Base-by-base conservation (phyloP, 2,888 invertebrate genomes). In the Phytoseiulus persimilis region DNA sequence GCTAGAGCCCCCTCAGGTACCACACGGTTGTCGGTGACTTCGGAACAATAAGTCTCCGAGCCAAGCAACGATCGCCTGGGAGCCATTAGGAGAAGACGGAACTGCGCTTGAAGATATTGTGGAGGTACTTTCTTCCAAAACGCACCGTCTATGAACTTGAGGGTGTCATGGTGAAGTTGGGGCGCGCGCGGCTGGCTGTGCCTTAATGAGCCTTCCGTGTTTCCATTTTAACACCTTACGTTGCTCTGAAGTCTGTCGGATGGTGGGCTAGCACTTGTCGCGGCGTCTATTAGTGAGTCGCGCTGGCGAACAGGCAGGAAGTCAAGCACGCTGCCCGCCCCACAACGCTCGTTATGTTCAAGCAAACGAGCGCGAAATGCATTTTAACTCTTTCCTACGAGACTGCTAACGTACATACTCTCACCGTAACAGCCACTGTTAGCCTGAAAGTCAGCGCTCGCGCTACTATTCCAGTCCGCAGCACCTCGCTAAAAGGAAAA, bases 341-440 rank as follows among this genome's bases (percentile, higher is more conserved):
- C 39, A 39, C 39, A 39, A 28, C 65, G 65, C 65, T 65, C 65
- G 65, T 65, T 65, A 65, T 65, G 65, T 65, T 23, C 65, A 65
- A 65, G 65, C 65, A 65, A 65, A 65, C 65, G 65, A 65, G 65
- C 65, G 65, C 65, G 65, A 65, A 65, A 65, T 65, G 65, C 65
- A 65, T 65, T 65, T 65, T 65, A 65, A 65, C 65, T 65, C 65
- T 28, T 65, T 65, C 65, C 65, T 65, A 65, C 65, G 65, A 28
- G 65, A 65, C 65, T 65, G 65, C 18, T 65, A 65, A 65, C 65
- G 18, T 65, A 65, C 65, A 28, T 14, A 65, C 65, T 28, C 65
- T 65, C 65, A 39, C 5, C 39, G 39, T 39, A 39, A 39, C 39
- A 65, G 65, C 65, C 18, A 65, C 65, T 18, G 65, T 14, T 2